Conservation (phyloP, 2,797 vertebrate species). For the Neosilurus hyrtlii region DNA sequence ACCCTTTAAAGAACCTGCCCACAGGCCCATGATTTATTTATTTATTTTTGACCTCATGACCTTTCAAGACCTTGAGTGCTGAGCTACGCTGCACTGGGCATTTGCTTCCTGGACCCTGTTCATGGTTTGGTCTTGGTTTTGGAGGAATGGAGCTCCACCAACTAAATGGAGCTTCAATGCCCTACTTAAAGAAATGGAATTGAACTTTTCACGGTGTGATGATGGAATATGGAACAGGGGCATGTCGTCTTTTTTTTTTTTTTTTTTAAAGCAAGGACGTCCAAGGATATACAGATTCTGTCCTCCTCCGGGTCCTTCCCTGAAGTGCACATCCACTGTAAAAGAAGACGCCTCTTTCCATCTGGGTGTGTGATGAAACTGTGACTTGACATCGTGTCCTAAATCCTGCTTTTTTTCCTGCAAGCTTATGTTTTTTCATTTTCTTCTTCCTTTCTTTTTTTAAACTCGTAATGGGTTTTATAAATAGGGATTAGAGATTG, state of each 20-base stretch:
- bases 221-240: slow-evolving; percentile 58
- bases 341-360: background rate
- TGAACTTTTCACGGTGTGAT: slow-evolving; percentile 48
- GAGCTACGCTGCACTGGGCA: slow-evolving; percentile 11
- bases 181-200: slow-evolving; percentile 70
- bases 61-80: background rate
- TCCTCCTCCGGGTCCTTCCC: background rate
- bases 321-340: background rate
- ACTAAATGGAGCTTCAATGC: slow-evolving; percentile 60
- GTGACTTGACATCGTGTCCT: background rate
- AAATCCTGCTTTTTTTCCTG: slow-evolving; percentile 3
- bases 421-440: background rate
- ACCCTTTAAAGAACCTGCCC: too few relatives aligned
- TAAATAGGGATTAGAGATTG: background rate
- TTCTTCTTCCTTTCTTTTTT: background rate
- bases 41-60: background rate
- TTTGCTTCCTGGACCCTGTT: slow-evolving; percentile 47
- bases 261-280: slow-evolving; percentile 53
- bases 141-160: slow-evolving; percentile 50
- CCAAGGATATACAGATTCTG: background rate
- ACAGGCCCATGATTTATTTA: too few relatives aligned
- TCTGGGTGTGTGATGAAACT: slow-evolving; percentile 27
- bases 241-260: slow-evolving; percentile 52
- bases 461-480: background rate
- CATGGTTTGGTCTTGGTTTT: slow-evolving; percentile 54